These are phyloP conservation scores for Mactromeris polynyma DNA, from an alignment of 2,888 invertebrate genomes.

Conservation along the genomic window DNA sequence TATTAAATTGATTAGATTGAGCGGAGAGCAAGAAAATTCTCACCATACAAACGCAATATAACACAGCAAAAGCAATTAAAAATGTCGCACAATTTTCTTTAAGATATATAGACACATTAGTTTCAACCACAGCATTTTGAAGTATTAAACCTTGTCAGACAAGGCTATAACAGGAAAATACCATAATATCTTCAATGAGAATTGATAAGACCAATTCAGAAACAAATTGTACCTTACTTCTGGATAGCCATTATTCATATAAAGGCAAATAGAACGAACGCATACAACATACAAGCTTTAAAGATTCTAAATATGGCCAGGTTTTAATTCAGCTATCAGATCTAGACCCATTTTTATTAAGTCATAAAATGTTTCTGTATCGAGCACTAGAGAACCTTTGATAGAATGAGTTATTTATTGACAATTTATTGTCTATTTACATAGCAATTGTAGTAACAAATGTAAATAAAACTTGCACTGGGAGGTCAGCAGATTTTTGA, in stretches of 20 bases:
- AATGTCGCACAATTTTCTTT: neutral
- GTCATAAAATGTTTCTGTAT: neutral
- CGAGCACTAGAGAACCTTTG: constrained; percentile 8
- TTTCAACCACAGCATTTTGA: neutral
- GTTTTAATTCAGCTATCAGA: constrained; percentile 7
- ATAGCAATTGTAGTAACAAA: constrained; percentile 33
- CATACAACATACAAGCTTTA: neutral
- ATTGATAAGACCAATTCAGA: neutral
- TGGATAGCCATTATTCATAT: neutral
- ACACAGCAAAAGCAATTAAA: neutral
- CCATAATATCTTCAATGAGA: neutral
- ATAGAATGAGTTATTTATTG: constrained; percentile 16
- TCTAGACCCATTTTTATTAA: constrained; percentile 21
- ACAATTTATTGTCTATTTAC: constrained; percentile 36
- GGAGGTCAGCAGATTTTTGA: constrained; percentile 30
- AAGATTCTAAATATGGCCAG: neutral
- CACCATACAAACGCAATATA: neutral
- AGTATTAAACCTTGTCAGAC: neutral
- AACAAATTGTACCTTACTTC: neutral
- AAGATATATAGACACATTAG: neutral
- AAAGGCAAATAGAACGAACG: neutral
- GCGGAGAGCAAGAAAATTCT: neutral
- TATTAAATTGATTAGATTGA: neutral
- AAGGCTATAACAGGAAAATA: neutral
- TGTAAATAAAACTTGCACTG: constrained; percentile 49